Base-by-base conservation (phyloP, 2,113 vertebrate species). In the Megaceryle maxima region DNA sequence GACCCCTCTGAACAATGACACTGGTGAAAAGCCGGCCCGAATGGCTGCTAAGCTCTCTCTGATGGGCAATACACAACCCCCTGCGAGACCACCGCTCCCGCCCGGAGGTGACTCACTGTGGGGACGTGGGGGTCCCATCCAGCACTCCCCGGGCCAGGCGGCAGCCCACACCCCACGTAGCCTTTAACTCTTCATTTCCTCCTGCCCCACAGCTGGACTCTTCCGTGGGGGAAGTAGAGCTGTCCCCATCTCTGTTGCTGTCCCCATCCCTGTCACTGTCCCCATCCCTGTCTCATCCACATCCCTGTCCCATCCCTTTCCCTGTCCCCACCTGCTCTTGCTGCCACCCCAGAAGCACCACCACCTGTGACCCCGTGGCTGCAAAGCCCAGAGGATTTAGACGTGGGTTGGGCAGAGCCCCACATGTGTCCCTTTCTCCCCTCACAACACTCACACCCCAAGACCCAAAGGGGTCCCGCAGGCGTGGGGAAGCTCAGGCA, bases 11-110 rank as follows among this genome's bases (percentile, higher is more conserved):
- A 28, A 69, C 59, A 62, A 67, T 59, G 57, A 28, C 79, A 16
- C 25, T 6, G 44, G 63, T 94, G 95, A 87, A 93, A 82, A 63
- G 83, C 16, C 13, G 5, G 18, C 69, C 53, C 13, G 55, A n/a
- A 62, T 56, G 83, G 91, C 83, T 29, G 80, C 88, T 88, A 46
- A 92, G 55, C 73, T 88, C 64, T 8, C 80, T 68, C 93, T 95
- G 91, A 73, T 76, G 89, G 76, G 69, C 78, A 89, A 95, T 73
- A 60, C 94, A 95, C 95, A 92, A 35, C 50, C 48, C 76, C 53
- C 74, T 16, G 55, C 6, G 57, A 60, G 77, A 78, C 56, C 44
- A 29, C 84, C 16, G 20, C 19, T 20, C 75, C 57, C 28, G 43
- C 44, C 70, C 51, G 50, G 76, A 17, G 18, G 56, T 73, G 62